A percentile compares a stretch with the other conserved stretches of the same genome.
Conservation (phyloP, 1,140 invertebrate genomes). For the Battus philenor region DNA sequence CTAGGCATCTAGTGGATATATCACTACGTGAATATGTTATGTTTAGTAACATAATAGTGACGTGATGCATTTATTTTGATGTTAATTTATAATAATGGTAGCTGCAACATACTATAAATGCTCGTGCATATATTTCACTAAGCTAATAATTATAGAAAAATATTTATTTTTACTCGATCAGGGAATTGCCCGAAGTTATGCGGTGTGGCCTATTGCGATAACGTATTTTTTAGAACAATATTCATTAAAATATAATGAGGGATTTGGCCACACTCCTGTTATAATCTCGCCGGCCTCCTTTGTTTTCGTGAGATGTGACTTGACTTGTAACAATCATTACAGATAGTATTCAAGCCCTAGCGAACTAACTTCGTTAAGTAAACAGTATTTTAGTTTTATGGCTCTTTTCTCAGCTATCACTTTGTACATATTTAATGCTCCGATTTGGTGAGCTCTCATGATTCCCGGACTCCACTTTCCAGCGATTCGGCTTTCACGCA, state of each 20-base stretch:
- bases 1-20: slow-evolving; percentile 60
- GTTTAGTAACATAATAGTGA: slow-evolving; percentile 71
- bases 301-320: not conserved
- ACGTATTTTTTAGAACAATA: slow-evolving; percentile 61
- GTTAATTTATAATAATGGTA: slow-evolving; percentile 73
- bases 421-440: slow-evolving; percentile 49
- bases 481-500: slow-evolving; percentile 65
- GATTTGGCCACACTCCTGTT: slow-evolving; percentile 36
- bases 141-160: slow-evolving; percentile 61
- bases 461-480: slow-evolving; percentile 30
- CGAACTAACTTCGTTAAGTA: slow-evolving; percentile 35
- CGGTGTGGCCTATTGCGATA: slow-evolving; percentile 38
- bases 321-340: not conserved
- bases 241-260: slow-evolving; percentile 33
- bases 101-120: slow-evolving; percentile 71
- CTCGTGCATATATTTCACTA: slow-evolving; percentile 64
- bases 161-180: slow-evolving; percentile 53
- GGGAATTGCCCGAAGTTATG: slow-evolving; percentile 22
- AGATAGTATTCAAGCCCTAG: slow-evolving; percentile 13
- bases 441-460: slow-evolving; percentile 24
- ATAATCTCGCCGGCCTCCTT: slow-evolving; percentile 1
- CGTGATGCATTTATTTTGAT: slow-evolving; percentile 75
- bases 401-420: slow-evolving; percentile 38
- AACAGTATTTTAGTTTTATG: slow-evolving; percentile 69
- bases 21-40: slow-evolving; percentile 54